Evolutionary conservation across 35 echinoderm and acorn worm species (phyloP), one percentile per base, ranked within the genome.

Genomic region (Holothuria glaberrima): DNA sequence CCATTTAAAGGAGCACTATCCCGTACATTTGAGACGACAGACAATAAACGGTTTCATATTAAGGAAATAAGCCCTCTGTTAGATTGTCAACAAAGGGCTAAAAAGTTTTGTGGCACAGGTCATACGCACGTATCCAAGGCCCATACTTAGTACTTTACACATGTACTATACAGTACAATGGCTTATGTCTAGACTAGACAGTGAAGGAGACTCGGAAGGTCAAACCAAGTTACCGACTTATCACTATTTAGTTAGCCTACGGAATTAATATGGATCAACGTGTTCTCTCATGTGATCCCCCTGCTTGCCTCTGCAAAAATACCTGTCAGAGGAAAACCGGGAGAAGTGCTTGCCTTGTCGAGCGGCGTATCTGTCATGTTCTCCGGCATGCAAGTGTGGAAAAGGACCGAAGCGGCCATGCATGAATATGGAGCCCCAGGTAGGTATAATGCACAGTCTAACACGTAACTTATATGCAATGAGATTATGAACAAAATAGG

Each of bases 291-390:
- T 9, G 12, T 66, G 63, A 66, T 66, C 63, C 63, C 63, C 63
- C 12, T 66, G 63, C 63, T 17, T 66, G 63, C 21, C 63, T 9
- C 12, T 66, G 63, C 63, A 66, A 66, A 29, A 66, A 66, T 66
- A 66, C 63, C 12, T 66, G 63, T 19, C 63, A 66, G 63, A 66
- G 63, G 63, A 66, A 66, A 66, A 66, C 63, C 63, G 63, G 63
- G 12, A 66, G 21, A 66, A 66, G 63, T 66, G 63, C 63, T 25
- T 66, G 63, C 63, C 63, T 66, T 66, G 63, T 66, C 63, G 63
- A 14, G 63, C 63, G 21, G 63, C 21, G 63, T 9, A 66, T 66
- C 63, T 66, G 10, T 66, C 63, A 66, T 66, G 63, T 66, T 66
- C 63, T 6, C 63, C 63, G 20, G 63, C 12, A 66, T 66, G 3